Evolutionary conservation across 1,140 invertebrate genomes (phyloP).

Genomic region (Drosophila aff.): DNA sequence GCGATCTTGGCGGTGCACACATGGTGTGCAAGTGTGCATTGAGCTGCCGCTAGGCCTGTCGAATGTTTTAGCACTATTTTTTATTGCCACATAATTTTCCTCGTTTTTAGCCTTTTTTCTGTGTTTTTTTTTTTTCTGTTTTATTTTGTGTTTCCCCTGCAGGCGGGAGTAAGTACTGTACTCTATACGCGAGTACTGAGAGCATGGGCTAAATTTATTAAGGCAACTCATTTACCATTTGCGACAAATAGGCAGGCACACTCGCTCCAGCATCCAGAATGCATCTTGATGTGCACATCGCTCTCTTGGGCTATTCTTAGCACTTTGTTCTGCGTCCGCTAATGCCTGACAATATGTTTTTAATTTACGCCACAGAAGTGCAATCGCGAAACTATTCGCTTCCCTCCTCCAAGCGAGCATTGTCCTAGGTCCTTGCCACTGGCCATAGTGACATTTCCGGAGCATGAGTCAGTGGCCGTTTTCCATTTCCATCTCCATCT

Average conservation of each 20-base stretch:
- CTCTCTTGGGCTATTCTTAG: conserved; percentile 70
- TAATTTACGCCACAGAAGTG: conserved; percentile 71
- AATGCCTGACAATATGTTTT: conserved; percentile 78
- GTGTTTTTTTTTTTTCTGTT: not conserved
- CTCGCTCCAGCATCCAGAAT: conserved; percentile 40
- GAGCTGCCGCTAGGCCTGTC: conserved; percentile 64
- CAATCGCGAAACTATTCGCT: conserved; percentile 64
- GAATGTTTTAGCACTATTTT: conserved; percentile 84
- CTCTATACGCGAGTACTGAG: conserved; percentile 21
- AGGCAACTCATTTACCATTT: conserved; percentile 74
- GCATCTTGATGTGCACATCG: conserved; percentile 58
- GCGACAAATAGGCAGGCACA: conserved; percentile 62
- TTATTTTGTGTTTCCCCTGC: not conserved
- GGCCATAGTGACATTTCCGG: conserved; percentile 44
- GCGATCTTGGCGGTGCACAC: conserved; percentile 73
- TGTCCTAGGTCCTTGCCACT: conserved; percentile 33
- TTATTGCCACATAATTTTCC: conserved; percentile 76
- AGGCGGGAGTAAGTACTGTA: conserved; percentile 56
- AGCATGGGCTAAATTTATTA: conserved; percentile 79
- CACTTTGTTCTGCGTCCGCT: conserved; percentile 44
- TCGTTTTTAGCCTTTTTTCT: conserved; percentile 9
- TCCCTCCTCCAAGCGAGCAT: conserved; percentile 13
- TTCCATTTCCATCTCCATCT: conserved; percentile 8
- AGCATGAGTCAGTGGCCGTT: conserved; percentile 42
- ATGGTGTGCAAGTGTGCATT: conserved; percentile 80